These are phyloP conservation scores for Gallinago undulata DNA, from an alignment of 2,113 vertebrate genomes.

Conservation along the genomic window DNA sequence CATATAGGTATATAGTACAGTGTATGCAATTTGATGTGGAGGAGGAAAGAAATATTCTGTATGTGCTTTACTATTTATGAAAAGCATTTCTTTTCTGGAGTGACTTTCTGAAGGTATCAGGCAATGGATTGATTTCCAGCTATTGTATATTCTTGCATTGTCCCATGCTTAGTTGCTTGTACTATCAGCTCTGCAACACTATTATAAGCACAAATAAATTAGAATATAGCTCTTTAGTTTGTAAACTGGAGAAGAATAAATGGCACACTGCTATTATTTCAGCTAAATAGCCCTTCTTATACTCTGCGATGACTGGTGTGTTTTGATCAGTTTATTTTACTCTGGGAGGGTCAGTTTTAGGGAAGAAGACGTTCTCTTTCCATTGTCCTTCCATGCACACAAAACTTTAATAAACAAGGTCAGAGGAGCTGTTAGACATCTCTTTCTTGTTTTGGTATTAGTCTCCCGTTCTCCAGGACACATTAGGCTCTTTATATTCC, in stretches of 20 bases:
- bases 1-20: background rate
- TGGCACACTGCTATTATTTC: background rate
- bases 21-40: background rate
- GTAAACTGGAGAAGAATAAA: background rate
- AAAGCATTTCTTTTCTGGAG: background rate
- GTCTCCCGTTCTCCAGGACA: background rate
- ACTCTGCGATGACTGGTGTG: rapidly evolving
- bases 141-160: background rate
- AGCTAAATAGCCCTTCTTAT: background rate
- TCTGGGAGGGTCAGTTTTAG: background rate
- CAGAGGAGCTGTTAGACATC: background rate
- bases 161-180: no score
- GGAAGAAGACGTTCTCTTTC: background rate
- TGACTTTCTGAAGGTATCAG: background rate
- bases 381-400: background rate
- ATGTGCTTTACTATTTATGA: background rate
- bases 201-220: background rate
- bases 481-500: background rate
- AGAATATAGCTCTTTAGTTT: background rate
- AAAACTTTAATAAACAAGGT: background rate
- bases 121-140: background rate
- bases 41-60: background rate
- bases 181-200: background rate
- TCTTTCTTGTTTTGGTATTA: background rate
- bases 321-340: background rate